A percentile compares a stretch with the other conserved stretches of the same genome.
Evolutionary conservation across 2,113 vertebrate genomes (phyloP).

Genomic region (Connochaetes taurinus): DNA sequence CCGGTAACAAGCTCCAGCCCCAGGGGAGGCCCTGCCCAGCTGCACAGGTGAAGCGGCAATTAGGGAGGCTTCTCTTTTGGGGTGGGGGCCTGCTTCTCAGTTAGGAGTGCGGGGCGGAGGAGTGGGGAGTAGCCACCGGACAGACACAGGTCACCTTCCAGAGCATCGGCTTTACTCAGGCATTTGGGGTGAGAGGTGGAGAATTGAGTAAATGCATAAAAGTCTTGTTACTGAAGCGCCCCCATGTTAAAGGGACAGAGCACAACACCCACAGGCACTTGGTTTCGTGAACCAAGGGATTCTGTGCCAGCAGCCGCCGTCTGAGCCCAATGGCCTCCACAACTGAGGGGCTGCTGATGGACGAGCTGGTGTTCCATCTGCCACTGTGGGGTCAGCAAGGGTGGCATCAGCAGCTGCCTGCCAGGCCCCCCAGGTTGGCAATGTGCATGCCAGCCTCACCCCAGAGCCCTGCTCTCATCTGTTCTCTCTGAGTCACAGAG

Average conservation of each 20-base stretch:
- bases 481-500: background rate
- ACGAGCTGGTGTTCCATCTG: background rate
- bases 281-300: background rate
- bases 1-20: background rate
- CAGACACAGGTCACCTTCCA: background rate
- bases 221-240: fast-evolving
- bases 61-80: background rate
- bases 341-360: background rate
- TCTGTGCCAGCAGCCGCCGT: fast-evolving
- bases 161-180: background rate
- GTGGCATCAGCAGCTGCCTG: background rate
- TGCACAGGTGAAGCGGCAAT: background rate
- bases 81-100: background rate
- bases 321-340: background rate
- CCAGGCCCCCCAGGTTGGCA: background rate
- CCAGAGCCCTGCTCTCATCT: background rate
- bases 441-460: fast-evolving
- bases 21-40: background rate
- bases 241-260: fast-evolving
- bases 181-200: background rate
- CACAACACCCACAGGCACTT: fast-evolving
- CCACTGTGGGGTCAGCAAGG: background rate
- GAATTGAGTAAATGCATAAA: fast-evolving
- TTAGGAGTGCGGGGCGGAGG: fast-evolving
- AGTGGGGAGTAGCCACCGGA: fast-evolving